Percentiles rank a stretch among this genome's conserved stretches.
Evolutionary conservation across 2,113 vertebrate genomes (phyloP).

Genomic region (Hypanus sabinus): DNA sequence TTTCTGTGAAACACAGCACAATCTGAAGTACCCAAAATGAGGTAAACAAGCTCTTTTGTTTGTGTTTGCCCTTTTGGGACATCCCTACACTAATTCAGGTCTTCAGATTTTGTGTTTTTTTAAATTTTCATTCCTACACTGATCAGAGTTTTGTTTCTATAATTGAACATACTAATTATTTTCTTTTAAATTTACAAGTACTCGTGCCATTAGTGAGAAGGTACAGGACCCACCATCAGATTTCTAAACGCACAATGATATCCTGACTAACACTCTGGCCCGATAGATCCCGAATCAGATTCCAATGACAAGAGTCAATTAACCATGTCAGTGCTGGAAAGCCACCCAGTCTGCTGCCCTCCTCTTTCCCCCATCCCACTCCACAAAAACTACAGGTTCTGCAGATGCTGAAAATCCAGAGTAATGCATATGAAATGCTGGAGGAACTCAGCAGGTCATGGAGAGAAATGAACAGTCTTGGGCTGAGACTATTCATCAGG

Average conservation of each 20-base stretch:
- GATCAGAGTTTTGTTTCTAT: neutral
- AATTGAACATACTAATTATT: neutral
- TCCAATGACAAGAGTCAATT: neutral
- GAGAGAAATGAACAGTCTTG: too few species aligned
- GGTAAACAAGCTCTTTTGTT: neutral
- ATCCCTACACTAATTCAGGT: neutral
- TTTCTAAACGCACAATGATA: too few species aligned
- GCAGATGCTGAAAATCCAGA: too few species aligned
- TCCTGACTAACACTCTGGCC: neutral
- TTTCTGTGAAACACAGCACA: neutral
- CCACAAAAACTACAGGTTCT: too few species aligned
- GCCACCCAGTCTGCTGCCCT: neutral
- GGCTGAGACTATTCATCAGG: too few species aligned
- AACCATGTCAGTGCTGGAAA: neutral
- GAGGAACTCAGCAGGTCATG: too few species aligned
- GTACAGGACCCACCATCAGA: too few species aligned
- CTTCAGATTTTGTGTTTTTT: too few species aligned
- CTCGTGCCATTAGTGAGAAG: neutral
- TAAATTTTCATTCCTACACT: too few species aligned
- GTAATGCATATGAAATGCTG: too few species aligned
- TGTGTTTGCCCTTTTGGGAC: neutral
- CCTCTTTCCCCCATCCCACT: too few species aligned
- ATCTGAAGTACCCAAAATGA: neutral
- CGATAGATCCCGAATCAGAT: neutral
- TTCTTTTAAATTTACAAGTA: neutral